Evolutionary conservation across 2,888 invertebrate species (phyloP).

Genomic region (Drosophila helvetica): DNA sequence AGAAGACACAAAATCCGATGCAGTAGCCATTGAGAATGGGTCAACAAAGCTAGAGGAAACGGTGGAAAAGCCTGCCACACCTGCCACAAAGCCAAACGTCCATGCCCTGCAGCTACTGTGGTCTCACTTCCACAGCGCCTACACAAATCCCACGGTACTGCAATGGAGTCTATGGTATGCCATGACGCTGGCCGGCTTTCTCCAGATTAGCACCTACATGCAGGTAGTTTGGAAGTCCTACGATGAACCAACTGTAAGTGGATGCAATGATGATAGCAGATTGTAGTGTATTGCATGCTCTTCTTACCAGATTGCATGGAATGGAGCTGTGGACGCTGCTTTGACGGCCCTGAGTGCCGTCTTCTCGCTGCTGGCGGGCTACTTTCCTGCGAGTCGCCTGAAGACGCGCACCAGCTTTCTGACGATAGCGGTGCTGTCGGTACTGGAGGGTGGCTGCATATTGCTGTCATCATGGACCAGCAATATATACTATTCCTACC

Average conservation of each 20-base stretch:
- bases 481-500: constrained; percentile 90
- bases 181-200: constrained; percentile 88
- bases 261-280: background rate
- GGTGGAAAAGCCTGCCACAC: background rate
- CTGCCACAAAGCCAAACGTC: background rate
- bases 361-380: constrained; percentile 86
- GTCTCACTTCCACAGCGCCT: constrained; percentile 86
- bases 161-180: constrained; percentile 93
- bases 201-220: constrained; percentile 89
- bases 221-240: constrained; percentile 89
- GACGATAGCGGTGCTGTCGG: constrained; percentile 84
- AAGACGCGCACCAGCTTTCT: constrained; percentile 84
- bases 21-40: background rate
- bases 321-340: constrained; percentile 93
- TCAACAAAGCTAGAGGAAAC: constrained; percentile 2
- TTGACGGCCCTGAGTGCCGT: constrained; percentile 88
- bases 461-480: constrained; percentile 86
- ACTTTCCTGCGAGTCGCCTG: constrained; percentile 78
- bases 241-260: constrained; percentile 77
- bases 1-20: background rate
- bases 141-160: constrained; percentile 86
- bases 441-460: constrained; percentile 86
- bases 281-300: background rate
- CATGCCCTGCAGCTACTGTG: constrained; percentile 84
- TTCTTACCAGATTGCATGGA: constrained; percentile 83